phyloP scores from a whole-genome alignment of 2,888 invertebrate species.

The Synanthedon vespiformis region DNA sequence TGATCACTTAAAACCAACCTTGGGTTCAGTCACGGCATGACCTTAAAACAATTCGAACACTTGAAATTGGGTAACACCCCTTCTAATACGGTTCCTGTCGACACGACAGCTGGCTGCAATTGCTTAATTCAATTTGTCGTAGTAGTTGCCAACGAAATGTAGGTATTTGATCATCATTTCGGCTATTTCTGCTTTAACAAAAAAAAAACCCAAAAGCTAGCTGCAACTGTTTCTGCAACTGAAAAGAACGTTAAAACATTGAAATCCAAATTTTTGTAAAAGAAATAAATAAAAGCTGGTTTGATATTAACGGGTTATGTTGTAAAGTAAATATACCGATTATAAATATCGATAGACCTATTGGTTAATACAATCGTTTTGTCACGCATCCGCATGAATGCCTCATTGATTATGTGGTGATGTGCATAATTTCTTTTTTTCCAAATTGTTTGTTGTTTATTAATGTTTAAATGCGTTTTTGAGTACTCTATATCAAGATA shows the following conservation, averaged over 20 bases:
- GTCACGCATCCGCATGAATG: slow-evolving; percentile 20
- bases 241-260: no score
- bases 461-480: no score
- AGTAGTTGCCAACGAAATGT: neutral
- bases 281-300: no score
- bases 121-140: slow-evolving; percentile 4
- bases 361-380: slow-evolving; percentile 13
- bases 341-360: slow-evolving; percentile 5
- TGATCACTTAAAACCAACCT: slow-evolving; percentile 20
- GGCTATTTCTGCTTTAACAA: no score
- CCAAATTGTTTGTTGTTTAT: no score
- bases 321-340: slow-evolving; percentile 2
- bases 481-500: no score
- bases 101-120: slow-evolving; percentile 2
- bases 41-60: slow-evolving; percentile 13
- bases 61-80: slow-evolving; percentile 27
- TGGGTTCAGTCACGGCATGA: slow-evolving; percentile 25
- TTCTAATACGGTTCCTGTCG: slow-evolving; percentile 26
- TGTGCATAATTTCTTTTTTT: no score
- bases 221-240: no score
- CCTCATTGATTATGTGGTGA: slow-evolving; percentile 5
- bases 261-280: no score
- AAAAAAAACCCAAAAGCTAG: no score
- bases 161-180: slow-evolving; percentile 1
- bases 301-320: no score